A percentile compares a stretch with the other conserved stretches of the same genome.
phyloP scores from a whole-genome alignment of 2,888 invertebrate species.

The Augochlorella aurata region DNA sequence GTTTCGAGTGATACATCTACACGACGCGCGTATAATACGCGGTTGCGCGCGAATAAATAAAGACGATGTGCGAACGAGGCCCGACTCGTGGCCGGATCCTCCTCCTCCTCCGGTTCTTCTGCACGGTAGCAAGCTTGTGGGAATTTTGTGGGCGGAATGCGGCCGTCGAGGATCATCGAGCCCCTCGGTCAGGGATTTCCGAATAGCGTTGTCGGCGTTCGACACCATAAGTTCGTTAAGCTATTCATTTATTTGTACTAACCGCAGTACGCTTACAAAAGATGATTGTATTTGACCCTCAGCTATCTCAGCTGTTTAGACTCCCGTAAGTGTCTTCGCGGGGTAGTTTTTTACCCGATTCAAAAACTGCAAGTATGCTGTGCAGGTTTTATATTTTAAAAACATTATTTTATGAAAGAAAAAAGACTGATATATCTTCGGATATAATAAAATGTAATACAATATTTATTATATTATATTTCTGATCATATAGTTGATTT shows the following conservation, averaged over 20 bases:
- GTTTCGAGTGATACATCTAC: slow-evolving; percentile 63
- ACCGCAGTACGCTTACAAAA: too few relatives aligned
- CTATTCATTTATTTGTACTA: not conserved
- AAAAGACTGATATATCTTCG: too few relatives aligned
- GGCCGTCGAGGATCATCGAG: slow-evolving; percentile 4
- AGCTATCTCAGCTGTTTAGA: too few relatives aligned
- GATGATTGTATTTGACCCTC: too few relatives aligned
- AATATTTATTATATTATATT: too few relatives aligned
- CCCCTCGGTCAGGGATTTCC: not conserved
- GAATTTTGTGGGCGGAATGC: slow-evolving; percentile 32
- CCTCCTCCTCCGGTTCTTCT: not conserved
- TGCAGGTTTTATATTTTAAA: too few relatives aligned
- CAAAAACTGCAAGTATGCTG: too few relatives aligned
- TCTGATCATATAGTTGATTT: too few relatives aligned
- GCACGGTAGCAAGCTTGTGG: slow-evolving; percentile 33
- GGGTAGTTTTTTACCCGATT: too few relatives aligned
- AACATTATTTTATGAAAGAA: too few relatives aligned
- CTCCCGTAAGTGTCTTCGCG: too few relatives aligned
- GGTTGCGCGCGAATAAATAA: slow-evolving; percentile 44
- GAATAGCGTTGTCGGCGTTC: not conserved
- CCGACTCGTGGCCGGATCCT: slow-evolving; percentile 19
- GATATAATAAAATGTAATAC: too few relatives aligned
- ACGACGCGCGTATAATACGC: slow-evolving; percentile 46
- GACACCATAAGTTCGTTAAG: not conserved
- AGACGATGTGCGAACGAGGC: slow-evolving; percentile 36